phyloP scores from a whole-genome alignment of 2,888 invertebrate genomes.

The Xestia xanthographa region DNA sequence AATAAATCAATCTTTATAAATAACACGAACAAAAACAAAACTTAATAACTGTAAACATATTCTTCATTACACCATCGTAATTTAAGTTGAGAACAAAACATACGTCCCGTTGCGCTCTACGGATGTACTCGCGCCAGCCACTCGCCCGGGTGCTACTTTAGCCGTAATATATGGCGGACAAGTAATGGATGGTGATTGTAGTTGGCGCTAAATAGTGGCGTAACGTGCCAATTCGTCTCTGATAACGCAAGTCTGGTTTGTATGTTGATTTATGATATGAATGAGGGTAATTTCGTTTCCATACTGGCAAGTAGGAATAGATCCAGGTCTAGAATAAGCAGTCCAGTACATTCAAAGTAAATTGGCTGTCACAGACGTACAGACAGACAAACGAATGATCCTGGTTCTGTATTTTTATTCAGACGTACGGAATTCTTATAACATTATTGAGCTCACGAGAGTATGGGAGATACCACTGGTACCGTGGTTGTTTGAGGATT shows the following conservation, averaged over 20 bases:
- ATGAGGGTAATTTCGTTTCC: constrained; percentile 17
- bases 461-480: too few species aligned
- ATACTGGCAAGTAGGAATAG: neutral
- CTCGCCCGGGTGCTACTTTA: constrained; percentile 52
- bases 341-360: neutral
- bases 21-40: constrained; percentile 9
- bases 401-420: neutral
- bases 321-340: neutral
- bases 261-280: constrained; percentile 42
- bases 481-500: neutral
- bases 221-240: constrained; percentile 62
- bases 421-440: neutral
- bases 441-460: neutral
- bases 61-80: constrained; percentile 29
- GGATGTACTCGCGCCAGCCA: constrained; percentile 60
- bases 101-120: constrained; percentile 39
- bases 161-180: constrained; percentile 56
- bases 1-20: constrained; percentile 14
- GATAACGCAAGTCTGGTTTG: constrained; percentile 47
- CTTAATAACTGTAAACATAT: constrained; percentile 45
- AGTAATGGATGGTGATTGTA: constrained; percentile 63
- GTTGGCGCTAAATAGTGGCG: constrained; percentile 59
- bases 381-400: neutral
- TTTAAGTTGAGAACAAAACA: constrained; percentile 42
- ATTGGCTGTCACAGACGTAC: neutral